Conservation (phyloP, 1,140 invertebrate species). For the Trichogramma pretiosum region DNA sequence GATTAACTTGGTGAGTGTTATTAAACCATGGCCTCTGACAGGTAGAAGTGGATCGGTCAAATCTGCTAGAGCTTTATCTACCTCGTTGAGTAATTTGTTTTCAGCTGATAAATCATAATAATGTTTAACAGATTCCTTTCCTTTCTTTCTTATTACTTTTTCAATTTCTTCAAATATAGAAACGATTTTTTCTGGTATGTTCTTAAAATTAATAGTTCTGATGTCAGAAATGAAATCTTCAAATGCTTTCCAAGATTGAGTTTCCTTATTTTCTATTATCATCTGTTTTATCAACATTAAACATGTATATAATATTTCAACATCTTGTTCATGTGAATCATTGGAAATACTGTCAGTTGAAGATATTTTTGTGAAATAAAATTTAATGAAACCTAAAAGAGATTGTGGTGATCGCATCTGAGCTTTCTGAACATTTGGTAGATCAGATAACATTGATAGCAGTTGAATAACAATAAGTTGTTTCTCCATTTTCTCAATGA, state of each 20-base stretch:
- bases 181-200: conserved; percentile 21
- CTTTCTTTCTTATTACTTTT: conserved; percentile 42
- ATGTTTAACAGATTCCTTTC: conserved; percentile 23
- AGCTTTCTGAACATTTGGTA: conserved; percentile 31
- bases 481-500: conserved; percentile 26
- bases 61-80: conserved; percentile 58
- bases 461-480: conserved; percentile 33
- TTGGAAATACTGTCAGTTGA: conserved; percentile 3
- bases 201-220: conserved; percentile 21
- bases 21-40: conserved; percentile 68
- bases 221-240: conserved; percentile 44
- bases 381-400: conserved; percentile 35
- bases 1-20: conserved; percentile 64
- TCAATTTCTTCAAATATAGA: conserved; percentile 37
- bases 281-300: conserved; percentile 43
- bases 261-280: conserved; percentile 24
- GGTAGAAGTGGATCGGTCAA: conserved; percentile 67
- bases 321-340: conserved; percentile 20
- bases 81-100: conserved; percentile 39
- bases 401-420: conserved; percentile 33
- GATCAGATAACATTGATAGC: conserved; percentile 32
- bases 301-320: conserved; percentile 36
- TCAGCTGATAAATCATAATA: conserved; percentile 30
- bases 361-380: conserved; percentile 22
- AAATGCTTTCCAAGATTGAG: conserved; percentile 36